phyloP scores from a whole-genome alignment of 2,888 invertebrate species.

The Lasiommata megera region DNA sequence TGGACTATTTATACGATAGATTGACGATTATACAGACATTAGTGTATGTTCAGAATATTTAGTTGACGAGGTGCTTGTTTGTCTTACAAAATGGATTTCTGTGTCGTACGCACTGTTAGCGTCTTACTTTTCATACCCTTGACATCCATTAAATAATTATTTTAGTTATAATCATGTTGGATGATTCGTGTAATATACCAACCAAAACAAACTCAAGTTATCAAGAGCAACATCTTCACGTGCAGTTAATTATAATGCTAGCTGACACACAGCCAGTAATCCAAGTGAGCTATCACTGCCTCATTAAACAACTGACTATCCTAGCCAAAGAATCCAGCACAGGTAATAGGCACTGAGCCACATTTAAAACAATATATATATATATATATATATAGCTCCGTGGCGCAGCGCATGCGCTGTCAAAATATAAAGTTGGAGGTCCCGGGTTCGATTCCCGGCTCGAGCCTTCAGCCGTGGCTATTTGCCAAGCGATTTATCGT shows the following conservation, averaged over 20 bases:
- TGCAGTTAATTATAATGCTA: slow-evolving; percentile 8
- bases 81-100: background rate
- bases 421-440: no score
- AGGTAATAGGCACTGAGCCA: slow-evolving; percentile 4
- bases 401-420: no score
- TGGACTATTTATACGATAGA: slow-evolving; percentile 20
- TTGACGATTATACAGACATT: slow-evolving; percentile 14
- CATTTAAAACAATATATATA: background rate
- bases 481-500: no score
- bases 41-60: slow-evolving; percentile 2
- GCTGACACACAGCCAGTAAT: background rate
- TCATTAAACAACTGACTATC: slow-evolving; percentile 3
- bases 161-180: no score
- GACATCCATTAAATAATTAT: no score
- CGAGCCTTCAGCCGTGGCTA: no score
- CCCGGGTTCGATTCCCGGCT: no score
- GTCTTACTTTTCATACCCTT: no score
- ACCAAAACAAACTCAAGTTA: background rate
- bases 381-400: no score
- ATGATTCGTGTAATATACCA: no score
- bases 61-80: slow-evolving; percentile 4
- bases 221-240: background rate
- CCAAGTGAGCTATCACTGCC: slow-evolving; percentile 7
- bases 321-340: slow-evolving; percentile 7
- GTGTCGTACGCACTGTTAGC: no score